Conservation (phyloP, 2,797 vertebrate species). For the Cirrhinus molitorella region DNA sequence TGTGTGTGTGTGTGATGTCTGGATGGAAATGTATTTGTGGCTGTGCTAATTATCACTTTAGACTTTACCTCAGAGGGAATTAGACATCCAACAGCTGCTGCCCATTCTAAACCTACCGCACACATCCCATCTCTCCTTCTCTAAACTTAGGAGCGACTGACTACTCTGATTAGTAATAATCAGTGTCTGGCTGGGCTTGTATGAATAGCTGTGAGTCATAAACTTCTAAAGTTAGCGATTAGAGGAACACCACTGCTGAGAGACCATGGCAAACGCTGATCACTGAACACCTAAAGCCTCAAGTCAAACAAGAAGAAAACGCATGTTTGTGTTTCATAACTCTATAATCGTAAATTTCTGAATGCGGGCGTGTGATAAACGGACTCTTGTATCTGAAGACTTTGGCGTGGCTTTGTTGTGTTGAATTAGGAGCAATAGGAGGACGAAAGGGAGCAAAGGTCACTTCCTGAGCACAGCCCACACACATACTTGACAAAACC, state of each 20-base stretch:
- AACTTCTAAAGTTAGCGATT: slow-evolving; percentile 45
- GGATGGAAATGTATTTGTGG: slow-evolving; percentile 72
- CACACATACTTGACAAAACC: slow-evolving; percentile 42
- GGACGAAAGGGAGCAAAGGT: slow-evolving; percentile 39
- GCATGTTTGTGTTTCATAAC: background rate
- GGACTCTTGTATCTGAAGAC: slow-evolving; percentile 11
- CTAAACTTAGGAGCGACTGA: slow-evolving; percentile 49
- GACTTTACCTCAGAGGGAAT: slow-evolving; percentile 70
- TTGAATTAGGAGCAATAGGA: slow-evolving; percentile 43
- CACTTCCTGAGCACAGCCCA: slow-evolving; percentile 48
- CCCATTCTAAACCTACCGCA: slow-evolving; percentile 56
- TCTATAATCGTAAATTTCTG: background rate
- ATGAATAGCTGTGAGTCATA: slow-evolving; percentile 51
- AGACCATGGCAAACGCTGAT: slow-evolving; percentile 37
- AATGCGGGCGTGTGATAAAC: background rate
- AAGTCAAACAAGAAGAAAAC: background rate
- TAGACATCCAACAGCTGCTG: slow-evolving; percentile 77
- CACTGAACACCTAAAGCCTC: background rate
- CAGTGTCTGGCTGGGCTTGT: slow-evolving; percentile 50
- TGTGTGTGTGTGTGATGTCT: slow-evolving; percentile 34
- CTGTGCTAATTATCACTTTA: slow-evolving; percentile 72
- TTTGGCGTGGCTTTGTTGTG: slow-evolving; percentile 44
- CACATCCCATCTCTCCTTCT: slow-evolving; percentile 53
- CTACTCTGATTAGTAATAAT: slow-evolving; percentile 53
- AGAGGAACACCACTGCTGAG: slow-evolving; percentile 59